Conservation (phyloP, 2,888 invertebrate genomes). For the Lithophane leautieri region DNA sequence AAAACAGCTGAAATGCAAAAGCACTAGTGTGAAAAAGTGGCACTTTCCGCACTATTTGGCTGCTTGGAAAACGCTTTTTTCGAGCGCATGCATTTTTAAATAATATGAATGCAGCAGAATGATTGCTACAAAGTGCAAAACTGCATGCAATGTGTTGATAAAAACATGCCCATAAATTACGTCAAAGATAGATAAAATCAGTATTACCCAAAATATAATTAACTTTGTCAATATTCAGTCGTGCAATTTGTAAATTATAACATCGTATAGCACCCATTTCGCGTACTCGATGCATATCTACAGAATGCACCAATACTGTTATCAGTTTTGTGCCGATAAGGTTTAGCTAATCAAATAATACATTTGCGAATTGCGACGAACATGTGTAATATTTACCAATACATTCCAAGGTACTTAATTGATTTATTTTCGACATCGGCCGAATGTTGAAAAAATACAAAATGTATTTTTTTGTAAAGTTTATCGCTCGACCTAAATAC, state of each 20-base stretch:
- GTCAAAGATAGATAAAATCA: background rate
- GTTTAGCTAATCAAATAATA: slow-evolving; percentile 22
- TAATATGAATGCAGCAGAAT: background rate
- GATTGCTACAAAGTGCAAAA: background rate
- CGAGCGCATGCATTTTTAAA: too few relatives aligned
- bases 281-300: slow-evolving; percentile 23
- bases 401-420: background rate
- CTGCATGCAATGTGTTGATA: background rate
- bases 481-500: slow-evolving; percentile 38
- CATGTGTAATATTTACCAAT: slow-evolving; percentile 34
- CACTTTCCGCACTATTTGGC: too few relatives aligned
- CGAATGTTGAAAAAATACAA: slow-evolving; percentile 3
- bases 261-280: slow-evolving; percentile 17
- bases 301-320: slow-evolving; percentile 38
- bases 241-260: slow-evolving; percentile 11
- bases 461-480: slow-evolving; percentile 10
- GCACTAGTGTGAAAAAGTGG: too few relatives aligned
- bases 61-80: too few relatives aligned
- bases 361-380: slow-evolving; percentile 35
- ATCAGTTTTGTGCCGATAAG: slow-evolving; percentile 32
- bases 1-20: too few relatives aligned
- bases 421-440: slow-evolving; percentile 25
- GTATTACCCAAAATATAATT: slow-evolving; percentile 24
- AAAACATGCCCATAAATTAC: slow-evolving; percentile 7
- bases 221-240: slow-evolving; percentile 19